Evolutionary conservation across 2,797 vertebrate species (phyloP).

Genomic region (Tiaroga cobitis): DNA sequence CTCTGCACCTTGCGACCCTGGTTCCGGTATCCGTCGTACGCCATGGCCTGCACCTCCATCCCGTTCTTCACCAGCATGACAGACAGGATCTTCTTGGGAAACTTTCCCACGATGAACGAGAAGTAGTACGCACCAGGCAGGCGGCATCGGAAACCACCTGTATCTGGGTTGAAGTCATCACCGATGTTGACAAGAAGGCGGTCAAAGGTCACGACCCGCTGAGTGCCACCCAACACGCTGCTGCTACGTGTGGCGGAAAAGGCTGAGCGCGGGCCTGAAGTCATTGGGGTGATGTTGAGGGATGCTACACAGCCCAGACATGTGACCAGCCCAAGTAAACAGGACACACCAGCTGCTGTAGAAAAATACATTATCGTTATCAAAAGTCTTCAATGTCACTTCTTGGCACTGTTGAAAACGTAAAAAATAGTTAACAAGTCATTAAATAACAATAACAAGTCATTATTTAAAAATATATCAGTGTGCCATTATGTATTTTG

Average conservation of each 20-base stretch:
- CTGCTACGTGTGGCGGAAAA: constrained; percentile 80
- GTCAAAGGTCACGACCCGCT: constrained; percentile 79
- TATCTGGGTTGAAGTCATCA: constrained; percentile 79
- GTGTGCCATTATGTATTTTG: background rate
- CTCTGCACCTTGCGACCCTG: constrained; percentile 80
- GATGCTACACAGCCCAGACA: constrained; percentile 60
- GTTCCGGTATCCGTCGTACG: constrained; percentile 77
- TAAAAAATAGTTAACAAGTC: background rate
- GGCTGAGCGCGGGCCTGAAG: constrained; percentile 71
- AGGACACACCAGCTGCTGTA: constrained; percentile 57
- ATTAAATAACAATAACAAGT: background rate
- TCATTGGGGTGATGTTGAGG: constrained; percentile 60
- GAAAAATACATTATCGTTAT: background rate
- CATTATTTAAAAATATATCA: constrained; percentile 3
- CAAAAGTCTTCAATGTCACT: constrained; percentile 4
- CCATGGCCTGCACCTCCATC: constrained; percentile 81
- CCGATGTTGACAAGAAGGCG: constrained; percentile 78
- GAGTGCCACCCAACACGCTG: constrained; percentile 74
- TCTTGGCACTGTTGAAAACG: background rate
- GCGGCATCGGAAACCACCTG: constrained; percentile 76
- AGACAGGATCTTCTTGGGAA: constrained; percentile 80
- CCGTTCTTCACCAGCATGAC: constrained; percentile 82
- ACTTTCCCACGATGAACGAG: constrained; percentile 81
- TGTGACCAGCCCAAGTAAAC: constrained; percentile 62
- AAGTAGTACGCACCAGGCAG: constrained; percentile 81